A percentile compares a stretch with the other conserved stretches of the same genome.
Conservation (phyloP, 2,797 vertebrate genomes). For the Nothura maculosa region DNA sequence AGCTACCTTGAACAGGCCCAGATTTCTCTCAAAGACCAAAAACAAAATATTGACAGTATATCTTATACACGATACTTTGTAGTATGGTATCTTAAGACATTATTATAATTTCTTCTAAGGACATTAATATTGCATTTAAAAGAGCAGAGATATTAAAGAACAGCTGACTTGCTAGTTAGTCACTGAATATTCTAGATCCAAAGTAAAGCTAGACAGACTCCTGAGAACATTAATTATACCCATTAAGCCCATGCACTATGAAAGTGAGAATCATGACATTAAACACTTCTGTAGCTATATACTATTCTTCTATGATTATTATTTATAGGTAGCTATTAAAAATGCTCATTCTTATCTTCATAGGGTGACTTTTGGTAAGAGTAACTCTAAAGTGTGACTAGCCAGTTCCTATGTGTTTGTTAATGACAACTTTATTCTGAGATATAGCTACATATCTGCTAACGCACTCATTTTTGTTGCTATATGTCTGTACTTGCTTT, state of each 20-base stretch:
- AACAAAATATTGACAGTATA: neutral
- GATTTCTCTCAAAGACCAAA: neutral
- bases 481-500: neutral
- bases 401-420: neutral
- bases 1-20: neutral
- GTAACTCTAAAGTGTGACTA: neutral
- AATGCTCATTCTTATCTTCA: neutral
- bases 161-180: neutral
- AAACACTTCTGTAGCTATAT: neutral
- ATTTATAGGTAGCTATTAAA: neutral
- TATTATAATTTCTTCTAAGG: neutral
- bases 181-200: neutral
- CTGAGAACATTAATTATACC: slow-evolving; percentile 3
- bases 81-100: neutral
- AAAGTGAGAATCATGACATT: neutral
- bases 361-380: neutral
- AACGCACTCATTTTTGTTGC: neutral
- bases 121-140: neutral
- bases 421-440: neutral
- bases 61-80: neutral
- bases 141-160: neutral
- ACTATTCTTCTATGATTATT: neutral
- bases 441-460: neutral
- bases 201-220: neutral
- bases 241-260: neutral